Base-by-base conservation (phyloP, 2,113 vertebrate species). In the Varanus salvator region DNA sequence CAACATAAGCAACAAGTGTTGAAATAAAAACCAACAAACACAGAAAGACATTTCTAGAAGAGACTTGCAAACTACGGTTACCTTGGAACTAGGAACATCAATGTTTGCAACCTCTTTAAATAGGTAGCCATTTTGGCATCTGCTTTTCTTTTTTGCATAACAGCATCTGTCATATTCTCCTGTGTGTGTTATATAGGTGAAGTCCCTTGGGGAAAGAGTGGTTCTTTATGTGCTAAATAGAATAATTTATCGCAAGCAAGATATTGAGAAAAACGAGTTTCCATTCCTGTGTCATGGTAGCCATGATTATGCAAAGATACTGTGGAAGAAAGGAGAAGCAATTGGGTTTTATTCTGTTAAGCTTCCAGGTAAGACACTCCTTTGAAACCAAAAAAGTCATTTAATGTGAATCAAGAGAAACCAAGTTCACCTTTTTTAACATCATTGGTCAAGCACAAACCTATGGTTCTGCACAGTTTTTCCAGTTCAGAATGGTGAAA, bases 281-380 rank as follows among this genome's bases (percentile, higher is more conserved):
- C 97, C 97, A 8, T 99, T 98, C 93, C 98, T 98, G 74, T 99
- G 98, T 92, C 98, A 99, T 80, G 93, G 94, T 92, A 97, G 97
- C 90, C 96, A 91, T 25, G 97, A 98, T 78, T 96, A 97, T 89
- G 98, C 98, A 85, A 99, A 99, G 95, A 98, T 99, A 94, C 90
- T 98, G 81, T 99, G 98, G 98, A 97, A 96, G 82, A 95, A 97
- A 91, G 98, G 98, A 94, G 97, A 99, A 85, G 98, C 98, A 57
- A 92, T 99, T 94, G 98, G 98, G 6, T 99, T 99, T 96, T 99
- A 99, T 95, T 99, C 98, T 31, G 98, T 98, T 94, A 99, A 98
- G 96, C 97, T 95, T 88, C 92, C 93, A 97, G 98, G 98, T 99
- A 96, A 96, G 93, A 29, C 6, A 25, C 14, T 19, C 54, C 4